Evolutionary conservation across 2,888 invertebrate genomes (phyloP).

Genomic region (Ptilodon capucinus): DNA sequence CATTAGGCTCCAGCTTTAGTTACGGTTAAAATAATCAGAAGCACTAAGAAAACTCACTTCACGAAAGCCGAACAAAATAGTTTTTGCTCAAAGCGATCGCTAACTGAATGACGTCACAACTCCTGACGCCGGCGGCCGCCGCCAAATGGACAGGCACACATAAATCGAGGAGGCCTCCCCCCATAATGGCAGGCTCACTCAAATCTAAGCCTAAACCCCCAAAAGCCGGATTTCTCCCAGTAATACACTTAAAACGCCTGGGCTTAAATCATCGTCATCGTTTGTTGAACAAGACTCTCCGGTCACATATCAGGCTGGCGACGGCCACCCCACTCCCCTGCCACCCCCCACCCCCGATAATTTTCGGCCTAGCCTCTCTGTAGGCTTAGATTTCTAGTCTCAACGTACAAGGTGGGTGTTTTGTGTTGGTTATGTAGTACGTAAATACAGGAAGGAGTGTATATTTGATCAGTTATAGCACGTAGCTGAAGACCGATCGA

Average conservation of each 20-base stretch:
- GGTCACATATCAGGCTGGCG: slow-evolving; percentile 80
- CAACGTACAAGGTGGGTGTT: slow-evolving; percentile 66
- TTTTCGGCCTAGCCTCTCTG: slow-evolving; percentile 70
- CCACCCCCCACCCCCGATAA: slow-evolving; percentile 56
- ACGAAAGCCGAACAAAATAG: neutral
- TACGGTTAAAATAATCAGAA: neutral
- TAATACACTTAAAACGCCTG: slow-evolving; percentile 82
- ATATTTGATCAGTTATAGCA: slow-evolving; percentile 53
- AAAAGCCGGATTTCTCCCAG: slow-evolving; percentile 79
- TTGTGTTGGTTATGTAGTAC: slow-evolving; percentile 56
- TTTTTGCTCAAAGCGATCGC: slow-evolving; percentile 18
- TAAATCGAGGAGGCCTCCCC: slow-evolving; percentile 66
- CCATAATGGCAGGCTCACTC: slow-evolving; percentile 75
- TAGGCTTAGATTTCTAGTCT: slow-evolving; percentile 75
- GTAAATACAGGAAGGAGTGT: slow-evolving; percentile 55
- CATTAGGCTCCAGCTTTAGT: neutral
- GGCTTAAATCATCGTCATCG: slow-evolving; percentile 83
- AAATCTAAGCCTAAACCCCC: slow-evolving; percentile 74
- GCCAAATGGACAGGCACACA: slow-evolving; percentile 59
- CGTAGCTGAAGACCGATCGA: slow-evolving; percentile 24
- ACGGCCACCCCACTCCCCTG: slow-evolving; percentile 41
- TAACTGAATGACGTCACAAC: slow-evolving; percentile 39
- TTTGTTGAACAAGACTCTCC: slow-evolving; percentile 83
- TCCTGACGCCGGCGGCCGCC: slow-evolving; percentile 28
- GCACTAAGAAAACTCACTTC: neutral